Evolutionary conservation across 2,888 invertebrate genomes (phyloP).

Genomic region (Chrysotoxum bicinctum): DNA sequence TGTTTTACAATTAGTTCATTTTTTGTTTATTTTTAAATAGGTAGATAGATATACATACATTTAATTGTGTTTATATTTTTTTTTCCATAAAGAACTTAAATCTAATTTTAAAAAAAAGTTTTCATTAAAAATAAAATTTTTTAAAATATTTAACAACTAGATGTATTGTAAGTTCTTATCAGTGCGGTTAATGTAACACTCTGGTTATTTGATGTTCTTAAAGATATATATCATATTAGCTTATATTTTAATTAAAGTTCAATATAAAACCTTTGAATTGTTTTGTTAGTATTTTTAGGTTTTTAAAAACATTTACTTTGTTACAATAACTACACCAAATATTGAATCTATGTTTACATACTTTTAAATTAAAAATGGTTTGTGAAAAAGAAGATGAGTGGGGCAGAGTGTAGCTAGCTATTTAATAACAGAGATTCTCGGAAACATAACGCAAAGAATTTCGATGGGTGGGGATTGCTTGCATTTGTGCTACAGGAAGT

Average conservation of each 20-base stretch:
- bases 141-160: background rate
- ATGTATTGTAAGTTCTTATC: slow-evolving; percentile 11
- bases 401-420: background rate
- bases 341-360: background rate
- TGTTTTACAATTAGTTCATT: background rate
- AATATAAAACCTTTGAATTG: slow-evolving; percentile 35
- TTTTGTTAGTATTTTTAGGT: background rate
- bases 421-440: background rate
- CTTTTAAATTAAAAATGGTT: background rate
- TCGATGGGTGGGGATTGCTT: background rate
- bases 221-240: background rate
- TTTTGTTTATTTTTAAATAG: background rate
- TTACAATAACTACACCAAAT: background rate
- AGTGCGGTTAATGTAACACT: slow-evolving; percentile 28
- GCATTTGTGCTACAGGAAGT: slow-evolving; percentile 10
- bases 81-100: background rate
- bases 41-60: background rate
- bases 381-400: background rate
- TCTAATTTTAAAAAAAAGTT: slow-evolving; percentile 4
- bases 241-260: slow-evolving; percentile 16
- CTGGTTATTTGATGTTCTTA: background rate
- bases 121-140: background rate
- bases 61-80: background rate
- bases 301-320: background rate
- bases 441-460: background rate